Evolutionary conservation across 2,888 invertebrate species (phyloP), one percentile per base, ranked within the genome.

Genomic region (Brenthis daphne): DNA sequence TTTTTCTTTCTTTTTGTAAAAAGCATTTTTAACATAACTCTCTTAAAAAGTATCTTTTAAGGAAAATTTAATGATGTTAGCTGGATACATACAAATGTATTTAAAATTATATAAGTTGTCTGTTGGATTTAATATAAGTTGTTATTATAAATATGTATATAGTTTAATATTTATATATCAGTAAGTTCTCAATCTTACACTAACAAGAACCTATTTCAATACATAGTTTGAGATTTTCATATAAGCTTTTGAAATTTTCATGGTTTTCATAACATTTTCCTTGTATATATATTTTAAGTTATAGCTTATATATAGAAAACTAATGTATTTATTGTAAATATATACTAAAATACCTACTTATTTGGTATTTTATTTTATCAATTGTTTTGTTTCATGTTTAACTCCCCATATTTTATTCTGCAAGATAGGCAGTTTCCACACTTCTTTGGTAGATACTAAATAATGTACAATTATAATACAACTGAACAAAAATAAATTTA

Each of bases 281-380:
- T 1, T 24, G 24, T 51, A 16, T 33, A 50, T 57, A n/a, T 50
- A 29, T 56, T 64, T 16, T 33, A n/a, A 65, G 29, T 56, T 57
- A 13, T 58, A 63, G 43, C 16, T 57, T 48, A 47, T 48, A 33
- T 50, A 48, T 11, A 20, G 50, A 24, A 51, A 43, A 43, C 43
- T 16, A 58, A 29, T 58, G 66, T 60, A 66, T 60, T 66, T 66
- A 48, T 66, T 60, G 66, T 60, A 66, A 66, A 66, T 66, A 66
- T 66, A 66, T 55, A 66, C 13, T 66, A 29, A 37, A 29, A 33
- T 54, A 60, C 13, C n/a, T 66, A 58, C 29, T 16, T 53, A 60
- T 43, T 33, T 53, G 37, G 65, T 54, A 66, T 66, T 37, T 29
- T n/a, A 16, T 12, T 20, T 29, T 4, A 33, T 55, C 37, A 24